Conservation (phyloP, 23 tunicate genomes). For the Trididemnum miniatum region DNA sequence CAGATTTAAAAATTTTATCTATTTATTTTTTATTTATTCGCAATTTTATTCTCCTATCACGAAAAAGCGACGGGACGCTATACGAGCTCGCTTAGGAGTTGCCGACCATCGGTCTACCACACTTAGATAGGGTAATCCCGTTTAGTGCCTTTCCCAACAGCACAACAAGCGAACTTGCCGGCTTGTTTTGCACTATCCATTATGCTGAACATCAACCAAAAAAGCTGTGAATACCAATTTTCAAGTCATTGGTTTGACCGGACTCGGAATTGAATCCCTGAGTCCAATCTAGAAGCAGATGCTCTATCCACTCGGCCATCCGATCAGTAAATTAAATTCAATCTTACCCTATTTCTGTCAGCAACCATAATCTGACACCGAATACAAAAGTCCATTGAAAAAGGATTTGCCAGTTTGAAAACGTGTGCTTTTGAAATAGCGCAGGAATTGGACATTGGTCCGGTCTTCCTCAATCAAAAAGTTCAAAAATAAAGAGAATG, state of each 20-base stretch:
- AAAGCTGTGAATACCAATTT: background rate
- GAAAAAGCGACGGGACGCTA: too few species aligned
- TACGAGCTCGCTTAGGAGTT: too few species aligned
- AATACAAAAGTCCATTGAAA: background rate
- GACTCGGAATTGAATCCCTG: background rate
- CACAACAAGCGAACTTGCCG: too few species aligned
- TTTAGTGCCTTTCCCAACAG: too few species aligned
- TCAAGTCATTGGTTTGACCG: background rate
- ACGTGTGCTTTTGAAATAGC: background rate
- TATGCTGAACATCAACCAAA: background rate
- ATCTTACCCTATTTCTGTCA: too few species aligned
- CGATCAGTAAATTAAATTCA: background rate
- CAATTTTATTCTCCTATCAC: too few species aligned
- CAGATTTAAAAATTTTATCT: too few species aligned
- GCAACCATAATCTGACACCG: too few species aligned
- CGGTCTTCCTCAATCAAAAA: too few species aligned
- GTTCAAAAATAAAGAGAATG: too few species aligned
- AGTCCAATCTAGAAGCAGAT: background rate
- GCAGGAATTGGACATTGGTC: too few species aligned
- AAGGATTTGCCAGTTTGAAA: background rate
- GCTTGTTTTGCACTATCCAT: background rate
- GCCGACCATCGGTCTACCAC: background rate
- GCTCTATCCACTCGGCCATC: background rate
- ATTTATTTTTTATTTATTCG: too few species aligned
- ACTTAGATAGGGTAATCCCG: background rate